Evolutionary conservation across 2,113 vertebrate genomes (phyloP), one percentile per base, ranked within the genome.

Genomic region (Hiodon tergisus): DNA sequence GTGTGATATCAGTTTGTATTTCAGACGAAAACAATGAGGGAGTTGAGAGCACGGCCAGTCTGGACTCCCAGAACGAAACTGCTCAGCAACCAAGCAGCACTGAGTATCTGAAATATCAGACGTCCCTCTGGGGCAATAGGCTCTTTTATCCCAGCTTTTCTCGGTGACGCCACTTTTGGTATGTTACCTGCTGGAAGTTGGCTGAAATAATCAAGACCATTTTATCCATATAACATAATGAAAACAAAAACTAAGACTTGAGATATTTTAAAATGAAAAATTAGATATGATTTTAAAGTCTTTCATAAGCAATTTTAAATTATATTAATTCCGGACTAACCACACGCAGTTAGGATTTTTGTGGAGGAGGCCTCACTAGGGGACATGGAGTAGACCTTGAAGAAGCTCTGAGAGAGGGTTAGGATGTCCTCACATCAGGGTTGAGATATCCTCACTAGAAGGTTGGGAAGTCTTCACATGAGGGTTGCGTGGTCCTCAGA

Each of bases 11-110:
- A 9, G 13, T 67, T 48, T 59, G 31, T 13, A 68, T 67, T 75
- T 68, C 54, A 67, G 65, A 13, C 54, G 68, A 68, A 67, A 50
- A n/a, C 53, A 55, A 74, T 74, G 58, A 31, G 16, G 73, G 52
- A 10, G 46, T n/a, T 79, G 69, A 76, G 83, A 75, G 58, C 80
- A 3, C 1, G 67, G 73, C 31, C 31, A 31, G 31, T 31, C 31
- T 31, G 31, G 76, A 79, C 75, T 48, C 68, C 68, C 52, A 14
- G 10, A 13, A 14, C 4, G 59, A 14, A 9, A 61, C 10, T 3
- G 17, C 50, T 6, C 46, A 2, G 16, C 47, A 14, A 31, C 31
- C 16, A n/a, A 6, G 63, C 61, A 3, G 4, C 17, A 3, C 54
- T 11, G 72, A 50, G 14, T 72, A 4, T 52, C 9, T 66, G 52